Conservation (phyloP, 2,113 vertebrate species). For the Lepidothrix coronata region DNA sequence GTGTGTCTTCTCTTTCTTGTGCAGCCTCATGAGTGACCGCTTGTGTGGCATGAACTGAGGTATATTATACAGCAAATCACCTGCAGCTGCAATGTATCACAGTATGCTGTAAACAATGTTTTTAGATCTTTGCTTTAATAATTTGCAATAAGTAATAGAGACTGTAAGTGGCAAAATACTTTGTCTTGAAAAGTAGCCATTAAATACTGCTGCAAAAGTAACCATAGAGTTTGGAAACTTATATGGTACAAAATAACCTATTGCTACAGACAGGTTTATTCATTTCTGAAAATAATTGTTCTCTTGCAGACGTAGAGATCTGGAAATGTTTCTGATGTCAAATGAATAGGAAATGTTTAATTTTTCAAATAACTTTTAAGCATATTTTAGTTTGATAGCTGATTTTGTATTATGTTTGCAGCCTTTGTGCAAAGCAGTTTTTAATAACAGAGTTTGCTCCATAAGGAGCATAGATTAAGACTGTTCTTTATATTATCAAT, state of each 20-base stretch:
- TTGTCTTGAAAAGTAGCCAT: constrained; percentile 39
- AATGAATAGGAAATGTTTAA: constrained; percentile 12
- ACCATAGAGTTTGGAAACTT: not conserved
- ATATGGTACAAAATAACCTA: not conserved
- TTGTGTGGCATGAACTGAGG: not conserved
- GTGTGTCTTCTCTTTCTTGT: not conserved
- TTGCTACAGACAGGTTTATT: not conserved
- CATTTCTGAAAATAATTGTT: constrained; percentile 17
- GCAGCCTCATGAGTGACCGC: not conserved
- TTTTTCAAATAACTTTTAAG: not conserved
- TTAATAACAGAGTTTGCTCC: not conserved
- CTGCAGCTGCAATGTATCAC: constrained; percentile 17
- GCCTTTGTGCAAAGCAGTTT: not conserved
- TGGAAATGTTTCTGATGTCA: constrained; percentile 9
- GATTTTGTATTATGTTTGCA: not conserved
- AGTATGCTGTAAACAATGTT: not conserved
- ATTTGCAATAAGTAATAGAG: constrained; percentile 28
- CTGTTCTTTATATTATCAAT: not conserved
- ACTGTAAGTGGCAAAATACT: constrained; percentile 39
- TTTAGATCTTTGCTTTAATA: constrained; percentile 11
- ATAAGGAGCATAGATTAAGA: not conserved
- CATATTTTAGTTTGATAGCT: not conserved
- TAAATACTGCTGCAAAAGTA: not conserved
- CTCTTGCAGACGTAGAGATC: not conserved
- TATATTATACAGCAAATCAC: not conserved